Percentiles rank a stretch among this genome's conserved stretches.
Evolutionary conservation across 35 echinoderm and acorn worm genomes (phyloP).

Genomic region (Amphiura filiformis): DNA sequence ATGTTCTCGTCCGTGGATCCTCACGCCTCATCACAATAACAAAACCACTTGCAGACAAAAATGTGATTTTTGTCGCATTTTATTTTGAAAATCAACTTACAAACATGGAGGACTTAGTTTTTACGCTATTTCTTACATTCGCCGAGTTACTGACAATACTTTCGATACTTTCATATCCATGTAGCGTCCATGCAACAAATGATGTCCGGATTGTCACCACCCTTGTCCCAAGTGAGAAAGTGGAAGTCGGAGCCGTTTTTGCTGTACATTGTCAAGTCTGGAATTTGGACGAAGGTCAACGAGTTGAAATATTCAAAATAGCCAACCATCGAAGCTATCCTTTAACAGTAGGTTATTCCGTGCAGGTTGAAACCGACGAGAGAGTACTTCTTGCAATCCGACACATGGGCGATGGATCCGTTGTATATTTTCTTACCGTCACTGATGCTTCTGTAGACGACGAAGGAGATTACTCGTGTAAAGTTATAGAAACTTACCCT

Average conservation of each 20-base stretch:
- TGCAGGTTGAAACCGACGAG: not conserved
- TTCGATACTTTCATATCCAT: no score
- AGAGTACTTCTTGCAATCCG: not conserved
- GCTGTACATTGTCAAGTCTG: slow-evolving; percentile 6
- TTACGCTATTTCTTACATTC: no score
- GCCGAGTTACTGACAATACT: no score
- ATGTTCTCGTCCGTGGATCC: no score
- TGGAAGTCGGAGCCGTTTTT: not conserved
- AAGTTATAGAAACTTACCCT: not conserved
- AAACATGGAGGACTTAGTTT: no score
- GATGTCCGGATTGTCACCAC: not conserved
- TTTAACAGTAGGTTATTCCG: not conserved
- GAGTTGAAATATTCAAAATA: not conserved
- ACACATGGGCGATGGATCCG: not conserved
- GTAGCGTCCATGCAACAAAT: not conserved
- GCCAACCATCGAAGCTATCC: not conserved
- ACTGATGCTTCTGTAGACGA: not conserved
- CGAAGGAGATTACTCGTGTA: not conserved
- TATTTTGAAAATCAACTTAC: no score
- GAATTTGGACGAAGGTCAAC: not conserved
- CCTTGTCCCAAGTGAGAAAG: not conserved
- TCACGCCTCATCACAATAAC: no score
- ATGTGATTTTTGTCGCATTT: no score
- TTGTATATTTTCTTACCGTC: not conserved
- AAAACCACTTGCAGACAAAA: no score